Conservation (phyloP, 2,888 invertebrate genomes). For the Epinotia nisella region DNA sequence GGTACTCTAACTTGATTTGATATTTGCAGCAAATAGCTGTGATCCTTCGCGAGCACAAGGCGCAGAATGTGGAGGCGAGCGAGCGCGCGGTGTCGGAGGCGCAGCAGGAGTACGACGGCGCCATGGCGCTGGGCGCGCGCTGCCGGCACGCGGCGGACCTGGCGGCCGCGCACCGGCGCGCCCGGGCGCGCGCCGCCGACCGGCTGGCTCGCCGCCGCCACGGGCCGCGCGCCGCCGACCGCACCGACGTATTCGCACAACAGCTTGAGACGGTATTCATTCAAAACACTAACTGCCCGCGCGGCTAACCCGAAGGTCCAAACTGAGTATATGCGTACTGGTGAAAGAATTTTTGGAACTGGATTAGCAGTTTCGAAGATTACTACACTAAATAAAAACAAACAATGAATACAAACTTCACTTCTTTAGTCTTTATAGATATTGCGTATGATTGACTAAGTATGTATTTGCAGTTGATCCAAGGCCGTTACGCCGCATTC, state of each 20-base stretch:
- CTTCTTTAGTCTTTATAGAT: no score
- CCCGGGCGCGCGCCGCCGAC: background rate
- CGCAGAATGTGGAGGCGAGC: background rate
- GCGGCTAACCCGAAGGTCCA: no score
- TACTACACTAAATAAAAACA: no score
- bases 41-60: background rate
- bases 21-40: background rate
- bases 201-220: background rate
- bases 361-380: no score
- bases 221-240: background rate
- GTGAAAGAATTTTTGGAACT: no score
- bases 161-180: background rate
- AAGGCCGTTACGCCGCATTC: background rate
- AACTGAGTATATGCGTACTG: no score
- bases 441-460: no score
- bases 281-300: no score
- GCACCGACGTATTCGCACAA: background rate
- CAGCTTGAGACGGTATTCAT: slow-evolving; percentile 5
- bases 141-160: slow-evolving; percentile 8
- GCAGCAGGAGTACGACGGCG: background rate
- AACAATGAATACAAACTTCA: no score
- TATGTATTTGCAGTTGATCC: background rate
- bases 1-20: no score
- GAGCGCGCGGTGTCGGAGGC: background rate
- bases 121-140: background rate